Percentiles rank a stretch among this genome's conserved stretches.
Conservation (phyloP, 1,140 invertebrate genomes). For the Aphaenogaster rudis region DNA sequence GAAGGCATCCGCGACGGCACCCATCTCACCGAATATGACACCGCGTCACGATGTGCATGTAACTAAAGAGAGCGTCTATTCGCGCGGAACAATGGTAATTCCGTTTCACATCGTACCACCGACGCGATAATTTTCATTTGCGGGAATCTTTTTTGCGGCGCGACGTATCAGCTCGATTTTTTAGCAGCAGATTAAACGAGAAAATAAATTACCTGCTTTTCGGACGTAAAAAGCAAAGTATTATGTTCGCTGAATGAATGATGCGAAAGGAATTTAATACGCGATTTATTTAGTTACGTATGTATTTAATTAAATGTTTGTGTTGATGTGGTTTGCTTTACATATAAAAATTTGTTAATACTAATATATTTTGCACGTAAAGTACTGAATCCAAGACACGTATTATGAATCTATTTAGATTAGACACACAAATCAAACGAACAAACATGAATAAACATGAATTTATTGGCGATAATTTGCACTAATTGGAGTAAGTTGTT, state of each 20-base stretch:
- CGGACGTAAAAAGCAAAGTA: not conserved
- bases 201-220: not conserved
- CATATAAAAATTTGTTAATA: not conserved
- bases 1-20: conserved; percentile 26
- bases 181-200: not conserved
- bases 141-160: not conserved
- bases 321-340: not conserved
- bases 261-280: not conserved
- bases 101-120: not conserved
- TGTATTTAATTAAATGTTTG: no score
- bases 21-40: conserved; percentile 52
- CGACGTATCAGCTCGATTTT: not conserved
- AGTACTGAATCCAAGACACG: no score
- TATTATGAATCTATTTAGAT: no score
- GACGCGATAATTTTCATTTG: conserved; percentile 11
- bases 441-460: conserved; percentile 8
- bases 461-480: not conserved
- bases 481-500: not conserved
- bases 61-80: conserved; percentile 30
- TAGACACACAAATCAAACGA: not conserved
- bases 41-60: conserved; percentile 20
- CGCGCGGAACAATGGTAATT: conserved; percentile 15
- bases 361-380: not conserved
- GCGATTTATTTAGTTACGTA: not conserved
- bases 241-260: not conserved